A percentile compares a stretch with the other conserved stretches of the same genome.
phyloP scores from a whole-genome alignment of 2,113 vertebrate genomes.

The Pundamilia nyererei region DNA sequence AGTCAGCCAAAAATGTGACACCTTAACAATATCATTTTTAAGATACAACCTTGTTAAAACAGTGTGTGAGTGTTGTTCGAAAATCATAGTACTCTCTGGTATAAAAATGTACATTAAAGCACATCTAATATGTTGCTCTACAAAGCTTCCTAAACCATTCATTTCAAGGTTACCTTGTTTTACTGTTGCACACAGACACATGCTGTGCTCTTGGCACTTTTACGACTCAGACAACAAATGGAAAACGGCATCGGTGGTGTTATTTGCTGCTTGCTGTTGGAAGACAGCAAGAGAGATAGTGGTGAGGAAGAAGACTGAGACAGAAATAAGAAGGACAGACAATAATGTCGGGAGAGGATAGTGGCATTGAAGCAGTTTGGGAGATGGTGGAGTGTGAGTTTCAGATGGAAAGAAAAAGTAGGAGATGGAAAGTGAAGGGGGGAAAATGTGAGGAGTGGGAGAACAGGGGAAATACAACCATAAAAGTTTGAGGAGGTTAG shows the following conservation, averaged over 20 bases:
- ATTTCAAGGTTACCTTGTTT: conserved; percentile 38
- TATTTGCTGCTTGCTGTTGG: conserved; percentile 22
- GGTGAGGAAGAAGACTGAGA: background rate
- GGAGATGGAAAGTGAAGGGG: background rate
- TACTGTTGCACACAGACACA: conserved; percentile 8
- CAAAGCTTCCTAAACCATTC: conserved; percentile 23
- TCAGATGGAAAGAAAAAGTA: background rate
- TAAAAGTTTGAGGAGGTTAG: background rate
- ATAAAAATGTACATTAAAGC: background rate
- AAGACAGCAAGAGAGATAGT: background rate
- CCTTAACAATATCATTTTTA: background rate
- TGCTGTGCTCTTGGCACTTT: conserved; percentile 25
- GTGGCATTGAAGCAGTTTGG: background rate
- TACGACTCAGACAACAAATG: conserved; percentile 28
- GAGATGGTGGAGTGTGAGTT: background rate
- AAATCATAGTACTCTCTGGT: background rate
- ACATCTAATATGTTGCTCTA: background rate
- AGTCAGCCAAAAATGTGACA: background rate
- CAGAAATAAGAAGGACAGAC: background rate
- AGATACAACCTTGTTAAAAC: background rate
- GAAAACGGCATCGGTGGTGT: conserved; percentile 1
- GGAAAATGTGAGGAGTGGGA: background rate
- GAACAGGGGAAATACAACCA: background rate
- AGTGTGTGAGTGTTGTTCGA: background rate
- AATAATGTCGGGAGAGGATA: background rate